These are phyloP conservation scores for Horisme vitalbata DNA, from an alignment of 2,888 invertebrate genomes.

Conservation along the genomic window DNA sequence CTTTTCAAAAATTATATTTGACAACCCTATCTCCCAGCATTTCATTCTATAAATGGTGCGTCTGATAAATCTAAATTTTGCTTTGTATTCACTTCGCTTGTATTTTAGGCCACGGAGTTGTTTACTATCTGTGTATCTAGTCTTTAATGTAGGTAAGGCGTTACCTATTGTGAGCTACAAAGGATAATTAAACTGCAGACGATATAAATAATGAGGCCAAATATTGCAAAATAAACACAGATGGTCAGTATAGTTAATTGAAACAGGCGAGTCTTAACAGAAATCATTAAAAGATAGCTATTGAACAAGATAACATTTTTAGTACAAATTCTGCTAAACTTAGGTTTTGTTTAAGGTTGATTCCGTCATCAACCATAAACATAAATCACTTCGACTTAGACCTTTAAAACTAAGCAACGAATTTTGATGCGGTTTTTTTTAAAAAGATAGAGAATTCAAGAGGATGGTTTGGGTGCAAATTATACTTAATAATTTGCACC, in stretches of 20 bases:
- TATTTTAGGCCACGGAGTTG: conserved; percentile 30
- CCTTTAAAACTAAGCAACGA: no score
- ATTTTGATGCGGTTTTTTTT: no score
- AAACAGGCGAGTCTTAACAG: no score
- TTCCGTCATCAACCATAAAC: no score
- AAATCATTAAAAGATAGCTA: no score
- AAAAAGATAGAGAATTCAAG: no score
- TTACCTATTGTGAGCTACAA: conserved; percentile 2
- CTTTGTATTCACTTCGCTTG: conserved; percentile 36
- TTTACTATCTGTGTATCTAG: conserved; percentile 25
- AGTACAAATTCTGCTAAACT: no score
- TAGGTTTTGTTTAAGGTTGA: no score
- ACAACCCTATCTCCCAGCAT: conserved; percentile 10
- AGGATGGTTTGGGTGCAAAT: no score
- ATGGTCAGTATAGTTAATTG: conserved; percentile 1
- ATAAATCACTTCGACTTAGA: no score
- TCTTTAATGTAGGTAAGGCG: conserved; percentile 6
- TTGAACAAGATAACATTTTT: no score
- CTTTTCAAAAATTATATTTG: not conserved
- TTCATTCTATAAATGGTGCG: conserved; percentile 32
- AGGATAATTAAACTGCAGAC: conserved; percentile 2
- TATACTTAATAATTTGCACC: no score
- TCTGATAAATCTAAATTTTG: conserved; percentile 38
- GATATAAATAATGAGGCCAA: not conserved
- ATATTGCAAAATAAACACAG: conserved; percentile 5